These are phyloP conservation scores for Resseliella maxima DNA, from an alignment of 2,888 invertebrate genomes.

Conservation along the genomic window DNA sequence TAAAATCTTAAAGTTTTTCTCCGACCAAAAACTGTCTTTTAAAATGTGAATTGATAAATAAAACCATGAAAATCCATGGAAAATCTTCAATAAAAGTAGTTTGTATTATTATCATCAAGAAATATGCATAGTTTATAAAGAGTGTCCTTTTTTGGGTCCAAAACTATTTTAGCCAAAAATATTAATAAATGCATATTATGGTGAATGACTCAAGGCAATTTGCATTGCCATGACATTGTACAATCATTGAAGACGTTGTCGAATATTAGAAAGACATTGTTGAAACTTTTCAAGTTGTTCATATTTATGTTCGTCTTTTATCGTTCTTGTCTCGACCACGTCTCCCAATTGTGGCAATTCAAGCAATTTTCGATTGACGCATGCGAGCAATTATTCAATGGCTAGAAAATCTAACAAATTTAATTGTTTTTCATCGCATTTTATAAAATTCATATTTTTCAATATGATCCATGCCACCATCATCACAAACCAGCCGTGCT, in stretches of 20 bases:
- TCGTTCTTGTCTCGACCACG: neutral
- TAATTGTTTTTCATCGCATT: neutral
- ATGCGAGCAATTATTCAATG: neutral
- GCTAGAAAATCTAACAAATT: conserved; percentile 10
- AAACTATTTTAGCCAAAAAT: neutral
- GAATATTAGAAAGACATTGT: neutral
- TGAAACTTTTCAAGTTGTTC: neutral
- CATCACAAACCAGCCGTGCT: neutral
- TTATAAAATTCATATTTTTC: too few relatives aligned
- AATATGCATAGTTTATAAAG: too few relatives aligned
- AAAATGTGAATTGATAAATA: too few relatives aligned
- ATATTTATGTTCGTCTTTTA: neutral
- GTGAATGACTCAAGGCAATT: neutral
- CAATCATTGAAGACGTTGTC: neutral
- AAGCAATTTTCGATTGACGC: neutral
- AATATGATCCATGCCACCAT: neutral
- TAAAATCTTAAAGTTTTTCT: too few relatives aligned
- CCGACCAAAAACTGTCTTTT: too few relatives aligned
- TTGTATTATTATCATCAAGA: too few relatives aligned
- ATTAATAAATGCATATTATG: neutral
- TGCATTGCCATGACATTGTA: neutral
- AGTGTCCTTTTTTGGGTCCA: too few relatives aligned
- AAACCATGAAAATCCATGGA: too few relatives aligned
- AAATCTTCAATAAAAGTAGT: too few relatives aligned
- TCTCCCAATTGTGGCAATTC: neutral